A percentile compares a stretch with the other conserved stretches of the same genome.
Evolutionary conservation across 1,140 invertebrate species (phyloP).

Genomic region (Cyclina sinensis): DNA sequence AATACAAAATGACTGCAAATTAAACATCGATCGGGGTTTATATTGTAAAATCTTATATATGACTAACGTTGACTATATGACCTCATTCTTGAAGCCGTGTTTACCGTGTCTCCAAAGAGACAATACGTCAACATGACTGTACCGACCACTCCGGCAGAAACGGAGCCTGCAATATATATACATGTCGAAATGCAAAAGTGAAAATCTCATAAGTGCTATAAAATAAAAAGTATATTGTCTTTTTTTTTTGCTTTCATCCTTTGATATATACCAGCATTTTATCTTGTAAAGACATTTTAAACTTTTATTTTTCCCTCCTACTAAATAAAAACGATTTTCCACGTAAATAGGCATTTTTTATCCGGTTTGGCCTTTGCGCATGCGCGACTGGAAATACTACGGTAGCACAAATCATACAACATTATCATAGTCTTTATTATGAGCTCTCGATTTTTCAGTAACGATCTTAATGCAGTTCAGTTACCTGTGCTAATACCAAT

Average conservation of each 20-base stretch:
- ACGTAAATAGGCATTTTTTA: too few species aligned
- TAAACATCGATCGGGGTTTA: too few species aligned
- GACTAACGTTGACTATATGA: constrained; percentile 44
- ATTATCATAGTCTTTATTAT: too few species aligned
- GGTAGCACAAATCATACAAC: too few species aligned
- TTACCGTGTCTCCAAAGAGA: constrained; percentile 49
- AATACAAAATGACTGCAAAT: not conserved
- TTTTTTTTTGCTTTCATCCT: not conserved
- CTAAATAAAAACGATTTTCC: too few species aligned
- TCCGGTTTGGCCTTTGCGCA: too few species aligned
- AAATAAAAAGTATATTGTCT: not conserved
- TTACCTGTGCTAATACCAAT: constrained; percentile 46
- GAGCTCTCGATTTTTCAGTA: too few species aligned
- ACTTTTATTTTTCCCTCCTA: too few species aligned
- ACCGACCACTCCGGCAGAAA: constrained; percentile 39
- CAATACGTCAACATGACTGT: constrained; percentile 36
- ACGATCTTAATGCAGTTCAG: not conserved
- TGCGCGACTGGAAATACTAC: too few species aligned
- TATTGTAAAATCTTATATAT: too few species aligned
- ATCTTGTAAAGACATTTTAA: too few species aligned
- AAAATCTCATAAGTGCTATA: not conserved
- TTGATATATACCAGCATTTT: not conserved
- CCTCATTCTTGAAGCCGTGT: constrained; percentile 50
- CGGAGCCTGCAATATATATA: constrained; percentile 31
- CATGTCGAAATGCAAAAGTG: not conserved